Evolutionary conservation across 2,888 invertebrate genomes (phyloP).

Genomic region (Caradrina kadenii): DNA sequence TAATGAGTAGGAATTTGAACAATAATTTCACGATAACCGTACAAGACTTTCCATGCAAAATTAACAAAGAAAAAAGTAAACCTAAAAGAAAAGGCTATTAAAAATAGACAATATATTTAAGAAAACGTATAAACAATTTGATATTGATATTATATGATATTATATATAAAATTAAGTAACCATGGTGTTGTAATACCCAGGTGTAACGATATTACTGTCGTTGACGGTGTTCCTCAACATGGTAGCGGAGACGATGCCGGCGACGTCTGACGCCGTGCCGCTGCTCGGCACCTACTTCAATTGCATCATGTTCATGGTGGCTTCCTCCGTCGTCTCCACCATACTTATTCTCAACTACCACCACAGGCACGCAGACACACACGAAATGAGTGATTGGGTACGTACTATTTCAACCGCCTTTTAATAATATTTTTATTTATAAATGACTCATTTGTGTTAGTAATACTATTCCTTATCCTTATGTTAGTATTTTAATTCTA

Average conservation of each 20-base stretch:
- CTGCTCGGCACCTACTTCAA: constrained; percentile 98
- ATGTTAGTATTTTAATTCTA: too few relatives aligned
- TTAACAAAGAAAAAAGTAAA: too few relatives aligned
- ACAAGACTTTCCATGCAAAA: too few relatives aligned
- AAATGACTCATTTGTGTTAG: too few relatives aligned
- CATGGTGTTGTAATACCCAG: constrained; percentile 81
- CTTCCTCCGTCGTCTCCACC: constrained; percentile 99
- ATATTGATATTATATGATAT: too few relatives aligned
- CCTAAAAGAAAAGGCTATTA: too few relatives aligned
- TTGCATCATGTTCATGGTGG: constrained; percentile 99
- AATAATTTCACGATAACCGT: too few relatives aligned
- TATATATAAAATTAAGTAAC: neutral
- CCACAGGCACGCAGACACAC: constrained; percentile 98
- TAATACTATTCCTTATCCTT: too few relatives aligned
- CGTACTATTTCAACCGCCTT: constrained; percentile 73
- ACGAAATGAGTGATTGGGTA: constrained; percentile 99
- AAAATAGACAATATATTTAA: too few relatives aligned
- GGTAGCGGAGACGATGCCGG: constrained; percentile 99
- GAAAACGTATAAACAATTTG: too few relatives aligned
- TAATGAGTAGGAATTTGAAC: too few relatives aligned
- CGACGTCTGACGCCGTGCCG: constrained; percentile 98
- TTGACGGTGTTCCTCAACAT: constrained; percentile 99
- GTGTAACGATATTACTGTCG: constrained; percentile 99
- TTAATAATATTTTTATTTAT: too few relatives aligned
- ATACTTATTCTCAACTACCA: constrained; percentile 99